These are phyloP conservation scores for Cassiopea andromeda DNA, from an alignment of 30 jellyfish, hydroid and myxozoan species.

Conservation along the genomic window DNA sequence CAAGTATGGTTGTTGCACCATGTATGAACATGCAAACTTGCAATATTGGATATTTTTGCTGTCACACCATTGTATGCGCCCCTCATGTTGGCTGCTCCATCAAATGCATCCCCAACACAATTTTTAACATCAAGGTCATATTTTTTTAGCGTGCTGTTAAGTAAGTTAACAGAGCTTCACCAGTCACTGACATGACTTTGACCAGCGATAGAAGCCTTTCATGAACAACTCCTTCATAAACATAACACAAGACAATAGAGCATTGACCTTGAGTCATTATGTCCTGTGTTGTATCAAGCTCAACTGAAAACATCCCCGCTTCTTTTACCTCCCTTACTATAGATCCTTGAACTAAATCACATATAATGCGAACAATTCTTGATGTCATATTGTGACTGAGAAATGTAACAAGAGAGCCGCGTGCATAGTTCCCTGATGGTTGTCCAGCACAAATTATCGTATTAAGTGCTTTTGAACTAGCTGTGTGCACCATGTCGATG, in stretches of 20 bases:
- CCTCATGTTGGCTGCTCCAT: constrained; percentile 1
- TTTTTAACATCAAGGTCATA: background rate
- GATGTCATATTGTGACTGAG: constrained; percentile 13
- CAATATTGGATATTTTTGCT: constrained; percentile 18
- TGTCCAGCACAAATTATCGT: background rate
- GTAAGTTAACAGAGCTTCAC: constrained; percentile 30
- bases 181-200: constrained; percentile 10
- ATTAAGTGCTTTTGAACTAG: background rate
- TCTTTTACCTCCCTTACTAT: background rate
- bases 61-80: constrained; percentile 15
- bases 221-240: constrained; percentile 36
- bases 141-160: background rate
- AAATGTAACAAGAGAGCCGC: constrained; percentile 35
- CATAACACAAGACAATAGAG: constrained; percentile 19
- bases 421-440: constrained; percentile 10
- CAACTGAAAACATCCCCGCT: background rate
- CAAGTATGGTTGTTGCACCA: background rate
- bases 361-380: background rate
- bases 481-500: background rate
- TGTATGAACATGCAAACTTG: constrained; percentile 13
- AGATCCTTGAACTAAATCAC: background rate
- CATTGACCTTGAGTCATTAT: constrained; percentile 48
- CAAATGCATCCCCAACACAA: constrained; percentile 49
- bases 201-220: constrained; percentile 13
- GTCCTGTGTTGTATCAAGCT: constrained; percentile 28